A percentile compares a stretch with the other conserved stretches of the same genome.
These are phyloP conservation scores for Octomys mimax DNA, from an alignment of 2,797 vertebrate genomes.

Conservation along the genomic window DNA sequence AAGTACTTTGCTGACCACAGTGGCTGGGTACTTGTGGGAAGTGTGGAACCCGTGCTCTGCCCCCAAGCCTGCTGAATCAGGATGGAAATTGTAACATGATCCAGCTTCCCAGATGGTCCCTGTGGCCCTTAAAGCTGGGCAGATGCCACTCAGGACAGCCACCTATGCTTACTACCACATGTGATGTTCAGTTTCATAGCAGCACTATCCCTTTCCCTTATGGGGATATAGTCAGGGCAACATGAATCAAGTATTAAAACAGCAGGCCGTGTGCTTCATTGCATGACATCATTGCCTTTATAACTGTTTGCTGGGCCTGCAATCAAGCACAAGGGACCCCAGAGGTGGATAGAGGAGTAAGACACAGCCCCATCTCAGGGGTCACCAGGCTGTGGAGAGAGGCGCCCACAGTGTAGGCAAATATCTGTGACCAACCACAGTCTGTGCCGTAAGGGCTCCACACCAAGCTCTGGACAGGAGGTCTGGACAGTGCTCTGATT, in stretches of 20 bases:
- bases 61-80: not conserved
- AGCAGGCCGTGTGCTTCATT: not conserved
- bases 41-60: not conserved
- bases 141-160: accelerated
- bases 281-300: not conserved
- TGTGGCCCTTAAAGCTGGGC: not conserved
- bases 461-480: not conserved
- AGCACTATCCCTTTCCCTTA: not conserved
- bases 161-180: not conserved
- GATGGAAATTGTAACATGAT: not conserved
- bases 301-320: not conserved
- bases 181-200: not conserved
- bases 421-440: not conserved
- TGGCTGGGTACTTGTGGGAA: not conserved
- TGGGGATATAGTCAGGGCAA: not conserved
- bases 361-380: not conserved
- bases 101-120: not conserved
- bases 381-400: accelerated
- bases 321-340: not conserved
- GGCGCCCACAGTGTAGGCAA: accelerated
- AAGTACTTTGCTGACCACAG: not conserved
- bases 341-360: not conserved
- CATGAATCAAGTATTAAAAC: not conserved
- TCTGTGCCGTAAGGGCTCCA: not conserved
- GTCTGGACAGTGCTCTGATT: not conserved